phyloP scores from a whole-genome alignment of 2,888 invertebrate species.

The Caenorhabditis parvicauda region DNA sequence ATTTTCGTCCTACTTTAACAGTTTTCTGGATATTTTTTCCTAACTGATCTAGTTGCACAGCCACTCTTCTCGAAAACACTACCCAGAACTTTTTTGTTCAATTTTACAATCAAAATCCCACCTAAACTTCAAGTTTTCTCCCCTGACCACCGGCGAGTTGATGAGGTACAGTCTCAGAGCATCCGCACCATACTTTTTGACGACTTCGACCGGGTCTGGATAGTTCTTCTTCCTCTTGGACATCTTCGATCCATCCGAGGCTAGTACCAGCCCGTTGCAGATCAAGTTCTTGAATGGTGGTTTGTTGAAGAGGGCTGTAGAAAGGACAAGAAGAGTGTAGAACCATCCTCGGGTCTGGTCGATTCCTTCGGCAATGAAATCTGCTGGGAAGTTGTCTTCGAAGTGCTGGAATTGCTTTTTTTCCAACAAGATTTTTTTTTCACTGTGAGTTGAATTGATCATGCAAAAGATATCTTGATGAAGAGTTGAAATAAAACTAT shows the following conservation, averaged over 20 bases:
- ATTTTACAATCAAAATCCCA: background rate
- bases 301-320: slow-evolving; percentile 89
- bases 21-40: too few relatives aligned
- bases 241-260: slow-evolving; percentile 96
- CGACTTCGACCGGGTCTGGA: slow-evolving; percentile 85
- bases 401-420: too few relatives aligned
- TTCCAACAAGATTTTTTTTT: slow-evolving; percentile 66
- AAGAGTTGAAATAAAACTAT: too few relatives aligned
- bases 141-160: slow-evolving; percentile 95
- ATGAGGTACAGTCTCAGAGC: slow-evolving; percentile 91
- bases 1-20: too few relatives aligned
- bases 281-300: slow-evolving; percentile 97
- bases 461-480: too few relatives aligned
- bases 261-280: slow-evolving; percentile 89
- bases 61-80: too few relatives aligned
- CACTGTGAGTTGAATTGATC: too few relatives aligned
- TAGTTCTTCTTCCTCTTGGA: slow-evolving; percentile 98
- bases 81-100: background rate
- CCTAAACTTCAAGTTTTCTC: slow-evolving; percentile 84
- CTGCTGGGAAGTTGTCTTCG: slow-evolving; percentile 88
- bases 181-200: slow-evolving; percentile 92
- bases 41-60: too few relatives aligned
- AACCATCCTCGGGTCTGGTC: slow-evolving; percentile 69
- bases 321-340: slow-evolving; percentile 93
- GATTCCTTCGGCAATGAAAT: slow-evolving; percentile 94